These are phyloP conservation scores for Hirudinaria manillensis DNA, from an alignment of 2,888 invertebrate genomes.

Conservation along the genomic window DNA sequence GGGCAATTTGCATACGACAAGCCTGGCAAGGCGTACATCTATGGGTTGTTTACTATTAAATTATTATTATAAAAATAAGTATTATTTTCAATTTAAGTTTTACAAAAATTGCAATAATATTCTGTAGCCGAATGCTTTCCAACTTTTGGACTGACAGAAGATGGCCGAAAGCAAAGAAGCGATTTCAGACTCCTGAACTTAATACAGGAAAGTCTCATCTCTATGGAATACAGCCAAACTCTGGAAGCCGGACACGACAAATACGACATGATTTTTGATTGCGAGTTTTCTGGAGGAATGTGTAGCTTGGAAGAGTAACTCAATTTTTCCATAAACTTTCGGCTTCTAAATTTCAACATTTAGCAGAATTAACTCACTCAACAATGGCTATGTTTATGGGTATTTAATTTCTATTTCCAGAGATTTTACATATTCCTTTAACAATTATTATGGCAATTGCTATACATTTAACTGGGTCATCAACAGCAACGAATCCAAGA, in stretches of 20 bases:
- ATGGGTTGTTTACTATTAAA: no score
- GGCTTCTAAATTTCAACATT: background rate
- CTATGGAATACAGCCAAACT: background rate
- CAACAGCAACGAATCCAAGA: background rate
- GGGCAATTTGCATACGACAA: background rate
- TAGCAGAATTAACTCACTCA: background rate
- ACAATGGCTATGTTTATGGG: background rate
- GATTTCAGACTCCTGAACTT: background rate
- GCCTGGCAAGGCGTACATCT: background rate
- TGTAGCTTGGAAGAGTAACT: background rate
- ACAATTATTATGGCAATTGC: constrained; percentile 34
- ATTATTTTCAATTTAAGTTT: no score
- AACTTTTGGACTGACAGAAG: constrained; percentile 6
- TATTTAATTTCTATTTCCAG: background rate
- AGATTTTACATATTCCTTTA: constrained; percentile 33
- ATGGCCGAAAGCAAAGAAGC: constrained; percentile 11
- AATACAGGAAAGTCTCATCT: background rate
- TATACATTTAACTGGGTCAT: constrained; percentile 35
- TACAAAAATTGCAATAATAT: background rate
- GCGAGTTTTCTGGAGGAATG: constrained; percentile 11
- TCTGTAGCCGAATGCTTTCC: constrained; percentile 3
- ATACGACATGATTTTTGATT: constrained; percentile 11
- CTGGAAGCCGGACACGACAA: background rate
- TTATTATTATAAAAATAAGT: no score
- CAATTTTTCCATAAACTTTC: no score